Evolutionary conservation across 2,888 invertebrate genomes (phyloP), one percentile per base, ranked within the genome.

Genomic region (Allacma fusca): DNA sequence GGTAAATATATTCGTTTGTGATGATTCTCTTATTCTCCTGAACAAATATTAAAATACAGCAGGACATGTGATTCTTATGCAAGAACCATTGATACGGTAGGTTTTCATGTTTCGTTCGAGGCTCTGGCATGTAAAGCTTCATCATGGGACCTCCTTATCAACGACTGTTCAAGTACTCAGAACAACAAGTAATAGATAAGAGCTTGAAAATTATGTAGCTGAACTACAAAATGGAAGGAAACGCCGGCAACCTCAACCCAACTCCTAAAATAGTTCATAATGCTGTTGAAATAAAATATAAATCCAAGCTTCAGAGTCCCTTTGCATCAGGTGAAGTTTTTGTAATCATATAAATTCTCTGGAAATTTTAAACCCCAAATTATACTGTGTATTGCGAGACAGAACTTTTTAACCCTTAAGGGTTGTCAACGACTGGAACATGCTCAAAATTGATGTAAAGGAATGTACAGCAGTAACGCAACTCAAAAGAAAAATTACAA

Each of bases 91-190:
- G 59, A 59, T 59, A 59, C n/a, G 59, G 59, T n/a, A 24, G 9
- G 9, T 62, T 62, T 62, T 7, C 16, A 13, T 1, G 24, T 16
- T 62, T 62, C 2, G n/a, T n/a, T 62, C 23, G 9, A 23, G 24
- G 23, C 24, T 12, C n/a, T 16, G 5, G 5, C 19, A 50, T 50
- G 50, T 50, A 23, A 12, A 13, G 62, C 13, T 16, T 24, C 26
- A 62, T 62, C 62, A 62, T 62, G 62, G 62, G 62, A 62, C 62
- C 23, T 24, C n/a, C 24, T 62, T 62, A 62, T 62, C 62, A 62
- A 23, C 62, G 13, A 24, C 21, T 24, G 23, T 24, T 62, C 62
- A 62, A 62, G 62, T 62, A 62, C 24, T 23, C 24, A 4, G 62
- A 62, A 62, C 24, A 62, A 62, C 62, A 62, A 62, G 23, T 24